Evolutionary conservation across 2,888 invertebrate genomes (phyloP).

Genomic region (Saturnia pavonia): DNA sequence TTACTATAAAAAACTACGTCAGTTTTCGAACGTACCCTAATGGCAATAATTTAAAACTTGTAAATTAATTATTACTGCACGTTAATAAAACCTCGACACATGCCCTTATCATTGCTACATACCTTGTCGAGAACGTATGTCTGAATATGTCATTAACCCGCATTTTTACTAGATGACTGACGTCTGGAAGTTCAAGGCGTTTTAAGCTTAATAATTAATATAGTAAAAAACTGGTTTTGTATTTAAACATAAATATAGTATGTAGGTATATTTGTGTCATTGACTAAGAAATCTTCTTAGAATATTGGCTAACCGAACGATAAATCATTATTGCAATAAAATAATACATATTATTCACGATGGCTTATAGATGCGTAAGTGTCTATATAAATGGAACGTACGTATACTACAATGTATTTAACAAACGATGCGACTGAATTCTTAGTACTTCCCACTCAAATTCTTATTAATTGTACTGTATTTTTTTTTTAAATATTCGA

Average conservation of each 20-base stretch:
- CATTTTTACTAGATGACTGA: conserved; percentile 25
- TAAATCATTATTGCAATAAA: conserved; percentile 20
- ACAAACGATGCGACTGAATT: neutral
- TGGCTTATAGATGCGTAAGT: neutral
- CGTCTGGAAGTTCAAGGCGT: conserved; percentile 33
- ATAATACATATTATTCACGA: conserved; percentile 12
- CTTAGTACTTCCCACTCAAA: neutral
- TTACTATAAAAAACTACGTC: no score
- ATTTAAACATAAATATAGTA: neutral
- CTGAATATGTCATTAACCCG: conserved; percentile 38
- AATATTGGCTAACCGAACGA: conserved; percentile 11
- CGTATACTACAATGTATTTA: neutral
- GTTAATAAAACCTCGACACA: conserved; percentile 4
- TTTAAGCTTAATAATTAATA: conserved; percentile 17
- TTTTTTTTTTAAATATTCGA: neutral
- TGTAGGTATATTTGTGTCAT: conserved; percentile 13
- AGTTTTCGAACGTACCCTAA: neutral
- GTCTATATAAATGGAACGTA: neutral
- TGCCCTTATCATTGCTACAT: neutral
- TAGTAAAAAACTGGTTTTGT: conserved; percentile 18
- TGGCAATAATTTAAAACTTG: neutral
- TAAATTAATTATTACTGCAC: neutral
- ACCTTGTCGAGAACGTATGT: conserved; percentile 19
- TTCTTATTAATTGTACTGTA: neutral
- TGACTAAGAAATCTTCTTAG: conserved; percentile 11